These are phyloP conservation scores for Mizuhopecten yessoensis DNA, from an alignment of 1,140 invertebrate genomes.

Conservation along the genomic window DNA sequence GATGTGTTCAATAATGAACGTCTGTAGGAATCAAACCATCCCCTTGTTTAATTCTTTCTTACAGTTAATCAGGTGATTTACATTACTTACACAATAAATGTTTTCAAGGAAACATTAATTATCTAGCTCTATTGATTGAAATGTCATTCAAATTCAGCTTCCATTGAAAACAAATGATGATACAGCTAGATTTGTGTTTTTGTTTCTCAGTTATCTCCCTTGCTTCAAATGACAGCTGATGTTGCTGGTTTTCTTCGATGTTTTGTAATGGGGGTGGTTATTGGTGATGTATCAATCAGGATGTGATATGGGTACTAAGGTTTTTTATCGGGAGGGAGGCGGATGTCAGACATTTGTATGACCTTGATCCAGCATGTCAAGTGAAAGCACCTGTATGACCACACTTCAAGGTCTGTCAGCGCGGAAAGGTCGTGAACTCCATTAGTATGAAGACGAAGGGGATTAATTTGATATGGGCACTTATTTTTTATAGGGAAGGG, in stretches of 20 bases:
- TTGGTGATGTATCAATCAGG: neutral
- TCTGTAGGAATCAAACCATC: neutral
- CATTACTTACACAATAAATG: neutral
- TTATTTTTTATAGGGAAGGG: too few species aligned
- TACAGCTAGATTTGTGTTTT: neutral
- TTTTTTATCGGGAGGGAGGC: neutral
- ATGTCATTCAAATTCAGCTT: neutral
- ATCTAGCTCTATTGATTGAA: neutral
- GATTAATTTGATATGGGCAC: too few species aligned
- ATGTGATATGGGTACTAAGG: neutral
- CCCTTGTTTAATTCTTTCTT: neutral
- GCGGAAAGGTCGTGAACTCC: too few species aligned
- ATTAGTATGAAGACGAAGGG: too few species aligned
- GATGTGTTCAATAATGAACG: neutral
- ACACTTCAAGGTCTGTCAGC: too few species aligned
- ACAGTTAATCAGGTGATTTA: neutral
- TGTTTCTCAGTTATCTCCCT: neutral
- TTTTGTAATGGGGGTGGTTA: neutral
- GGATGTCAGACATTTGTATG: neutral
- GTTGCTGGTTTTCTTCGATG: neutral
- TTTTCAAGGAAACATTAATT: neutral
- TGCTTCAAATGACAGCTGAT: neutral
- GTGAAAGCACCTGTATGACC: too few species aligned
- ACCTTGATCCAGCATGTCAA: neutral
- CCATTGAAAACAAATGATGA: neutral